Conservation (phyloP, 2,113 vertebrate genomes). For the Phoenicopterus ruber region DNA sequence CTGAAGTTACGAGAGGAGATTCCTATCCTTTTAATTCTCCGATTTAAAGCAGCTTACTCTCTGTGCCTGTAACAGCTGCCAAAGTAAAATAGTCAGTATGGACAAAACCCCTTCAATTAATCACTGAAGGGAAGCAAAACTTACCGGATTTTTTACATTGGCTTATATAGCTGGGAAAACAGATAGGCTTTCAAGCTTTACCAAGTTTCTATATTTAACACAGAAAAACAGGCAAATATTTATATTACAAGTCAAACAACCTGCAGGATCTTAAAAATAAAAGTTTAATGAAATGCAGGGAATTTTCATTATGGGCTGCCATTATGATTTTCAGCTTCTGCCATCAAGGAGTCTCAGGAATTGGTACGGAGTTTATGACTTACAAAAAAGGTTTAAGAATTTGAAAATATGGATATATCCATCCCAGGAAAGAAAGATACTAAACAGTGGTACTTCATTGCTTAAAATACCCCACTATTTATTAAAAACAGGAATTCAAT, state of each 20-base stretch:
- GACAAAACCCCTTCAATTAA: background rate
- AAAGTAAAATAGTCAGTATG: background rate
- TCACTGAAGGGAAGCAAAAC: background rate
- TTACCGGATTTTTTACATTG: background rate
- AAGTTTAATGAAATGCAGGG: background rate
- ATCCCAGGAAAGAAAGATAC: background rate
- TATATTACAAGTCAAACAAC: background rate
- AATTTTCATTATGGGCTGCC: background rate
- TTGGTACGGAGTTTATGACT: background rate
- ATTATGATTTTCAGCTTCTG: background rate
- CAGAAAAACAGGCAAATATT: background rate
- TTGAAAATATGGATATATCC: background rate
- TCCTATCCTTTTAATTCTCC: background rate
- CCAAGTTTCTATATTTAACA: background rate
- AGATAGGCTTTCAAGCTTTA: background rate
- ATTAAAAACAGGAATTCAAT: constrained; percentile 39
- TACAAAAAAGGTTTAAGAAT: background rate
- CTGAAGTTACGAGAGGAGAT: background rate
- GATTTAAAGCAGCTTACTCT: background rate
- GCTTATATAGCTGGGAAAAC: background rate
- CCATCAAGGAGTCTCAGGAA: background rate
- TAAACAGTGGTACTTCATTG: background rate
- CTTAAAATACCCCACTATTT: constrained; percentile 41
- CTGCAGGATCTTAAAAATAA: background rate
- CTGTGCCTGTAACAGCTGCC: background rate